Conservation (phyloP, 2,888 invertebrate species). For the Brachyptera risi region DNA sequence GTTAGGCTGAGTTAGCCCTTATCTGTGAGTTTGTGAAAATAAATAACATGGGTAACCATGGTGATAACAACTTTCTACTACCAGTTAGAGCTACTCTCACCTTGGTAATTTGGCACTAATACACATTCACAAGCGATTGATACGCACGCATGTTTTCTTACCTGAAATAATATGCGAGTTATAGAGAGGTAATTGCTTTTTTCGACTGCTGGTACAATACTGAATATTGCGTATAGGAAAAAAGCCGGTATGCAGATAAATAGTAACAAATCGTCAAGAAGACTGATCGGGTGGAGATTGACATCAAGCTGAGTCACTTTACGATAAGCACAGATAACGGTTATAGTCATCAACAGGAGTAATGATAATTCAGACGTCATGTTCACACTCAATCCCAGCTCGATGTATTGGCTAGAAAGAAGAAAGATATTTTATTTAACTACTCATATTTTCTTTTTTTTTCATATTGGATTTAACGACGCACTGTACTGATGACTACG, state of each 20-base stretch:
- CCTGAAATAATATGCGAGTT: conserved; percentile 54
- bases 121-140: no score
- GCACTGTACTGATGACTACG: no score
- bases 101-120: no score
- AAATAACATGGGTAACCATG: no score
- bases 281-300: conserved; percentile 58
- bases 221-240: conserved; percentile 65
- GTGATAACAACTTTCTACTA: no score
- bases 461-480: no score
- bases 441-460: no score
- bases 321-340: conserved; percentile 56
- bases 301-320: conserved; percentile 63
- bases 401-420: conserved; percentile 46
- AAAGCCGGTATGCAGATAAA: conserved; percentile 70
- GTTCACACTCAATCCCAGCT: conserved; percentile 51
- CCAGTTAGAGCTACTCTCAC: no score
- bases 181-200: conserved; percentile 51
- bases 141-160: conserved; percentile 42
- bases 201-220: conserved; percentile 60
- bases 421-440: no score
- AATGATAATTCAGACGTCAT: conserved; percentile 53
- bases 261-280: conserved; percentile 64
- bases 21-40: no score
- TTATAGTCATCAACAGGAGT: conserved; percentile 54
- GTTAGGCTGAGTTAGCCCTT: no score